Conservation (phyloP, 2,888 invertebrate genomes). For the Lepidonotus clava region DNA sequence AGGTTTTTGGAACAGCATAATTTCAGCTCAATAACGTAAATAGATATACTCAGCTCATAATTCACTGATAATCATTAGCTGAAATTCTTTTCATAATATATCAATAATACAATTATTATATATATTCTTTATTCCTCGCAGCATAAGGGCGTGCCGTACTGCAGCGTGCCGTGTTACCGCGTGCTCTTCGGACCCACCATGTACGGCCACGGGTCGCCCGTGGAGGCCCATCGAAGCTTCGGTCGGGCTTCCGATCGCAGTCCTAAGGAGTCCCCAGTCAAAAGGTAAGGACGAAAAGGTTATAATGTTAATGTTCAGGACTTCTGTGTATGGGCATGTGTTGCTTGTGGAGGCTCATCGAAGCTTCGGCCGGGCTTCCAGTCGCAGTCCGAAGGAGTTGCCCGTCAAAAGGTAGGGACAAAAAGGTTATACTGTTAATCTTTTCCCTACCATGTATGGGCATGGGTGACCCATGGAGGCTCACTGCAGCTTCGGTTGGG, state of each 20-base stretch:
- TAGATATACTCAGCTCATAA: too few relatives aligned
- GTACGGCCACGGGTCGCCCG: slow-evolving; percentile 90
- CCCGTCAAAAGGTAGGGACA: slow-evolving; percentile 59
- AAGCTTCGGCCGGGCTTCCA: slow-evolving; percentile 85
- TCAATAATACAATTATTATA: too few relatives aligned
- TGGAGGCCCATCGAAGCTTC: slow-evolving; percentile 90
- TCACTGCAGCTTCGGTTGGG: slow-evolving; percentile 88
- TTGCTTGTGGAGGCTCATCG: slow-evolving; percentile 90
- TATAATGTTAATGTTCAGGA: too few relatives aligned
- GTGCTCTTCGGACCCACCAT: slow-evolving; percentile 90
- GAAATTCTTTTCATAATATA: too few relatives aligned
- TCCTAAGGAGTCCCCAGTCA: slow-evolving; percentile 52
- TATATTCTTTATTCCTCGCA: too few relatives aligned
- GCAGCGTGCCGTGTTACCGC: slow-evolving; percentile 91
- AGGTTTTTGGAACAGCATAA: too few relatives aligned
- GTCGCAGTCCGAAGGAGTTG: slow-evolving; percentile 57
- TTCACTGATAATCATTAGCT: too few relatives aligned
- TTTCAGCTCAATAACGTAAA: too few relatives aligned
- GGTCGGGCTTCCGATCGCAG: slow-evolving; percentile 81
- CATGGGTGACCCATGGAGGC: slow-evolving; percentile 91
- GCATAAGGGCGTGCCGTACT: slow-evolving; percentile 92
- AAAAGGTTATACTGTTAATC: too few relatives aligned
- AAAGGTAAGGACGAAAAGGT: too few relatives aligned
- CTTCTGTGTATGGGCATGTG: slow-evolving; percentile 90
- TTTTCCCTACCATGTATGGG: slow-evolving; percentile 90